A percentile compares a stretch with the other conserved stretches of the same genome.
These are phyloP conservation scores for Dermatemys mawii DNA, from an alignment of 2,113 vertebrate species.

Conservation along the genomic window DNA sequence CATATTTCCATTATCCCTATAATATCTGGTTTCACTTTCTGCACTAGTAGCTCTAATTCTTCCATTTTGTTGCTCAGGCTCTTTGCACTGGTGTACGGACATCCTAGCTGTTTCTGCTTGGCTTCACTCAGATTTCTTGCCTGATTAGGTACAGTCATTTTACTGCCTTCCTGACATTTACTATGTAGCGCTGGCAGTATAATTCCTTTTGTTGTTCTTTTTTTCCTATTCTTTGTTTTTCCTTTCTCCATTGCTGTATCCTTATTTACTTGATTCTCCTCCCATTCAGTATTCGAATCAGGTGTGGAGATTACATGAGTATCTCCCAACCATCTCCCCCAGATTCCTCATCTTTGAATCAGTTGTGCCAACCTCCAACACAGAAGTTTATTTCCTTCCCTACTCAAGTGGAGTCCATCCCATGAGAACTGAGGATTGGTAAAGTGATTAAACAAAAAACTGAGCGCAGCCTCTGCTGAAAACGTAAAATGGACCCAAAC, in stretches of 20 bases:
- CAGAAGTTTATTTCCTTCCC: neutral
- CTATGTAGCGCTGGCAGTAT: neutral
- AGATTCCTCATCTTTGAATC: neutral
- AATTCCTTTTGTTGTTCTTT: neutral
- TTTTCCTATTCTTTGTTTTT: neutral
- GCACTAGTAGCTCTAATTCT: neutral
- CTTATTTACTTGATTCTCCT: neutral
- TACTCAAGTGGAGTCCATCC: neutral
- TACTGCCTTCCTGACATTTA: neutral
- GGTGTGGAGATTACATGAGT: neutral
- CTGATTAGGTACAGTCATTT: neutral
- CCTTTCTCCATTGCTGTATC: neutral
- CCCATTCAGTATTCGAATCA: neutral
- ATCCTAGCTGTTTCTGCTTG: neutral
- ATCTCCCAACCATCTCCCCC: neutral
- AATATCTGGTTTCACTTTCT: neutral
- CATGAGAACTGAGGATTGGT: conserved; percentile 2
- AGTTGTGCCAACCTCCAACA: neutral
- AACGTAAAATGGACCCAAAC: neutral
- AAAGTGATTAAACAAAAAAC: conserved; percentile 11
- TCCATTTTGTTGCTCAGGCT: neutral
- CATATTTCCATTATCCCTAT: neutral
- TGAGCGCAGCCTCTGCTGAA: neutral
- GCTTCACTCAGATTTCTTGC: neutral
- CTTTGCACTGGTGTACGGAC: neutral